A percentile compares a stretch with the other conserved stretches of the same genome.
Conservation (phyloP, 2,113 vertebrate species). For the Ploceus nigricollis region DNA sequence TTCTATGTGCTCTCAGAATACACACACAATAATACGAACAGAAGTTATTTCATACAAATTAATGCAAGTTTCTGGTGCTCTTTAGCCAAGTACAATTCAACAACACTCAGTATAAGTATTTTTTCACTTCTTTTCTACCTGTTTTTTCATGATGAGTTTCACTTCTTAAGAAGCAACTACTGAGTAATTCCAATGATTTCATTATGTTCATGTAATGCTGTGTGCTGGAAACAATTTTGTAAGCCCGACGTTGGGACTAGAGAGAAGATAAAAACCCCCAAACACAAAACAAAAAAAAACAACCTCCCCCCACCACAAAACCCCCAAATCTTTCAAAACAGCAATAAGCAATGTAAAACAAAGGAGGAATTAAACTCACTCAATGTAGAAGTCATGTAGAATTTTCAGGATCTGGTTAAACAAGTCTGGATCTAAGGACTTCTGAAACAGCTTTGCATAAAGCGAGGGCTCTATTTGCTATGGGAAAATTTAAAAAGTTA, state of each 20-base stretch:
- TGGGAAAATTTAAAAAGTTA: not conserved
- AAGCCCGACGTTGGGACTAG: accelerated
- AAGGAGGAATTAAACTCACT: constrained; percentile 76
- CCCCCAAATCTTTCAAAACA: accelerated
- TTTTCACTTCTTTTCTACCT: not conserved
- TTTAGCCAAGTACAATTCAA: not conserved
- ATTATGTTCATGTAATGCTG: not conserved
- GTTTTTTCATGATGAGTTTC: not conserved
- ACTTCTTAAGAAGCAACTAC: not conserved
- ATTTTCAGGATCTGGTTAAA: constrained; percentile 86
- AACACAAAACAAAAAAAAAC: not conserved
- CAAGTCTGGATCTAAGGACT: constrained; percentile 88
- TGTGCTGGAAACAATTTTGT: not conserved
- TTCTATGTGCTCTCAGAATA: not conserved
- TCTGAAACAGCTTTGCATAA: constrained; percentile 85
- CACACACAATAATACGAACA: not conserved
- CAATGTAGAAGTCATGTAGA: constrained; percentile 83
- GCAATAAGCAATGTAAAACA: not conserved
- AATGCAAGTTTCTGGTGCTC: not conserved
- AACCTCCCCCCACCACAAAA: not conserved
- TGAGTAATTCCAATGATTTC: not conserved
- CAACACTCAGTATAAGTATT: not conserved
- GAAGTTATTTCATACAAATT: not conserved
- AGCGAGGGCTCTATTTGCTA: constrained; percentile 88
- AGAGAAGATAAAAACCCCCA: not conserved